A percentile compares a stretch with the other conserved stretches of the same genome.
Evolutionary conservation across 92 coral and sea anemone genomes (phyloP).

Genomic region (Blastomussa wellsi): DNA sequence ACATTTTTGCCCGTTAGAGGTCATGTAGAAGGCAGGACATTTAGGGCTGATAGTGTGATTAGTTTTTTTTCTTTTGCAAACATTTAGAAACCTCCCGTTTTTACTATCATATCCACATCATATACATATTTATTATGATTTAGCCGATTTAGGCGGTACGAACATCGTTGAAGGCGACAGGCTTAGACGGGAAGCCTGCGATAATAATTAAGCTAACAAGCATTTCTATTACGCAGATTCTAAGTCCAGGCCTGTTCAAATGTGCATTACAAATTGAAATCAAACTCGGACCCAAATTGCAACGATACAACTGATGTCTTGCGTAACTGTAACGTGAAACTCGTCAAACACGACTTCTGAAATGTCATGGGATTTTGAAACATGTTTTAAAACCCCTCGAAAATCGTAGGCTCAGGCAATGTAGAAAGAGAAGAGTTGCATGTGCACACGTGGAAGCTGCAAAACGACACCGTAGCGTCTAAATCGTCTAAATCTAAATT

Average conservation of each 20-base stretch:
- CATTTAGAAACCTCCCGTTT: background rate
- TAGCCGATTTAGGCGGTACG: conserved; percentile 24
- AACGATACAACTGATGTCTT: no score
- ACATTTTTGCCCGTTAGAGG: conserved; percentile 29
- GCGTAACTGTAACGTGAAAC: background rate
- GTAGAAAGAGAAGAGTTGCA: background rate
- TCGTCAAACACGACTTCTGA: background rate
- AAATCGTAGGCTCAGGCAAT: background rate
- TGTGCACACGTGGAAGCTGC: background rate
- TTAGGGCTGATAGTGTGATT: background rate
- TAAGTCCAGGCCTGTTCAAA: background rate
- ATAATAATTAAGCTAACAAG: background rate
- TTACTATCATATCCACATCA: background rate
- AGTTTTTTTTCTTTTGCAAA: background rate
- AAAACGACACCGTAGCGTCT: conserved; percentile 6
- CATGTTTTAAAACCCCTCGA: background rate
- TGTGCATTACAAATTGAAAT: conserved; percentile 4
- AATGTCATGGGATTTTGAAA: background rate
- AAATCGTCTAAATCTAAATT: conserved; percentile 11
- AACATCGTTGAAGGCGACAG: conserved; percentile 16
- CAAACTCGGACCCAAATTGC: background rate
- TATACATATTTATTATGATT: conserved; percentile 20
- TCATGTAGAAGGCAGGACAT: conserved; percentile 10
- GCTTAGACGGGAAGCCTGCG: conserved; percentile 10
- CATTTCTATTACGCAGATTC: background rate